phyloP scores from a whole-genome alignment of 2,888 invertebrate genomes.

The Nezara viridula region DNA sequence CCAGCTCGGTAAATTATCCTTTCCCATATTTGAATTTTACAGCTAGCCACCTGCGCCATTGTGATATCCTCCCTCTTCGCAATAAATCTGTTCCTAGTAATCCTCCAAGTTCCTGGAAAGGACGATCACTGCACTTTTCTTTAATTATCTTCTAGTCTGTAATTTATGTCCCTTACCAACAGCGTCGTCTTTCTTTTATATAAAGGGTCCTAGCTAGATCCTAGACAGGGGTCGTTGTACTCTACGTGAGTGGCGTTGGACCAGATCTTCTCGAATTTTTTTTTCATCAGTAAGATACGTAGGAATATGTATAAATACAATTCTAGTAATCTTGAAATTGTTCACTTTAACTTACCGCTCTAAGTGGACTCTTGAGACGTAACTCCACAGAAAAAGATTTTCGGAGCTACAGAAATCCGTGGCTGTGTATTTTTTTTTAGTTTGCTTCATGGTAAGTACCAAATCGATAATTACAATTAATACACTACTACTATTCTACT shows the following conservation, averaged over 20 bases:
- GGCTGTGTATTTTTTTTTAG: too few relatives aligned
- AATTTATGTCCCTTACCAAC: conserved; percentile 29
- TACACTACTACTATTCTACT: too few relatives aligned
- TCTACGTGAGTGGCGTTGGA: background rate
- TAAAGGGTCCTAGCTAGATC: background rate
- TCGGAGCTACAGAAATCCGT: too few relatives aligned
- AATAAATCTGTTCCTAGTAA: background rate
- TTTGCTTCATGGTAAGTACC: too few relatives aligned
- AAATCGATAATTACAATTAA: too few relatives aligned
- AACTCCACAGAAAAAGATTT: too few relatives aligned
- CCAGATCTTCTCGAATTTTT: background rate
- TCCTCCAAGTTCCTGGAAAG: conserved; percentile 34
- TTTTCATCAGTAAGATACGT: background rate
- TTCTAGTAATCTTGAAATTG: too few relatives aligned
- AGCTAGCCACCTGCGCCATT: conserved; percentile 59
- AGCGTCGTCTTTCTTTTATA: conserved; percentile 12
- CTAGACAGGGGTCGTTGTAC: background rate
- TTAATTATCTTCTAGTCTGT: conserved; percentile 1
- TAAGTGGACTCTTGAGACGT: too few relatives aligned
- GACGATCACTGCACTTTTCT: background rate
- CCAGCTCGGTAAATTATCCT: conserved; percentile 59
- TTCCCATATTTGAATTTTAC: conserved; percentile 61
- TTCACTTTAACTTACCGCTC: too few relatives aligned
- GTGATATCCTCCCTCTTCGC: background rate
- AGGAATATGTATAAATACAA: background rate